Base-by-base conservation (phyloP, 1,140 invertebrate species). In the Laupala kohalensis region DNA sequence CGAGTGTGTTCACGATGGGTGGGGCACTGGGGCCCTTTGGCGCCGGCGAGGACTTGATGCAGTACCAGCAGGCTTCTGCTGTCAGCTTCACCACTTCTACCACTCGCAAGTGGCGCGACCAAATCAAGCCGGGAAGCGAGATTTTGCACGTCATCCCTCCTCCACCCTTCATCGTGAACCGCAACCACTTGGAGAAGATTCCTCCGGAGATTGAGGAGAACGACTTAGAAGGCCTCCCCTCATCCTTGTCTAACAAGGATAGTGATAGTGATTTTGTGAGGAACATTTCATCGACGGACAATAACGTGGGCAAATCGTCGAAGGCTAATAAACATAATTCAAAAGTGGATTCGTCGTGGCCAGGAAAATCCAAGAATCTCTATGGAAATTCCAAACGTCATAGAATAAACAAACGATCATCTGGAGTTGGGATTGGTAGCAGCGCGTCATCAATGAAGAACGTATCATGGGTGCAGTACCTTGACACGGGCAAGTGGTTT, bases 401-500 rank as follows among this genome's bases (percentile, higher is more conserved):
- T 74, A 84, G 85, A 70, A 84, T 87, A 75, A 80, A 80, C 62
- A 86, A 85, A 76, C 78, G 86, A 75, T 86, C 78, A 66, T 72
- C 78, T 6, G 79, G 80, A 25, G 74, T 78, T 81, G 69, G 85
- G 80, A 53, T 79, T 37, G 23, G 26, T 29, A 23, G 28, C 4
- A 66, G 25, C 19, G n/a, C 80, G 64, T 85, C 88, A 73, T 89
- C 90, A 86, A 84, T 89, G 79, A 90, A 92, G 25, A 93, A 93
- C 79, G 90, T 94, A 15, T 92, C 90, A 70, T 84, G 95, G 71
- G 82, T 94, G 64, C 91, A 96, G 78, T 94, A 94, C 80, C 82
- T 98, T 73, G 94, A 97, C 78, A 91, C 91, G 15, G 96, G 96
- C 6, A 86, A 91, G 71, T 98, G 95, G 96, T 98, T 95, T 83